These are phyloP conservation scores for Gymnoscelis rufifasciata DNA, from an alignment of 2,888 invertebrate species.

Conservation along the genomic window DNA sequence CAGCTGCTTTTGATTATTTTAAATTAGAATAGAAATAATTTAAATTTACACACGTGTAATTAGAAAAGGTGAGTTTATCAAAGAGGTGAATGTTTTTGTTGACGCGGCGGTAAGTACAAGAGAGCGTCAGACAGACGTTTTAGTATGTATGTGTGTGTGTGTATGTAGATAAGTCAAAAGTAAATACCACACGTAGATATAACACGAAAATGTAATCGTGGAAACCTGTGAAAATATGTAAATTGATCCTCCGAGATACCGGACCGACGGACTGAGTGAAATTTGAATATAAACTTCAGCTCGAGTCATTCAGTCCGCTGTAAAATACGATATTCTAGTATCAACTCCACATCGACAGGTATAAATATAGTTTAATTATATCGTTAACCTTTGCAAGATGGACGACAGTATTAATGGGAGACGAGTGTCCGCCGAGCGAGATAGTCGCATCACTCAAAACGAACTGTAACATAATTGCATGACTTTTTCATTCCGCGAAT, in stretches of 20 bases:
- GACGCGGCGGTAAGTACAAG: background rate
- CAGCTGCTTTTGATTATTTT: slow-evolving; percentile 28
- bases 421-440: slow-evolving; percentile 11
- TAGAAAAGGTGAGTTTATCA: slow-evolving; percentile 28
- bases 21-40: slow-evolving; percentile 27
- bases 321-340: slow-evolving; percentile 77
- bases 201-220: slow-evolving; percentile 62
- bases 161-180: slow-evolving; percentile 13
- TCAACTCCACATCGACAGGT: slow-evolving; percentile 68
- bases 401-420: slow-evolving; percentile 11
- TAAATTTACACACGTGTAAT: slow-evolving; percentile 30
- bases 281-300: slow-evolving; percentile 77
- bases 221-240: slow-evolving; percentile 78
- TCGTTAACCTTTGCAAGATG: slow-evolving; percentile 38
- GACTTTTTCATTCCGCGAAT: slow-evolving; percentile 24
- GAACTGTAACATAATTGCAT: slow-evolving; percentile 16
- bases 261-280: slow-evolving; percentile 70
- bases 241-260: slow-evolving; percentile 77
- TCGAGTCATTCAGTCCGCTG: slow-evolving; percentile 70
- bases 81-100: slow-evolving; percentile 9
- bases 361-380: slow-evolving; percentile 38
- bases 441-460: slow-evolving; percentile 19
- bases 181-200: slow-evolving; percentile 41
- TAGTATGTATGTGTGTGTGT: slow-evolving; percentile 2
- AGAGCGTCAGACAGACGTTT: slow-evolving; percentile 4